A percentile compares a stretch with the other conserved stretches of the same genome.
Evolutionary conservation across 2,113 vertebrate genomes (phyloP).

Genomic region (Eudyptes chrysolophus): DNA sequence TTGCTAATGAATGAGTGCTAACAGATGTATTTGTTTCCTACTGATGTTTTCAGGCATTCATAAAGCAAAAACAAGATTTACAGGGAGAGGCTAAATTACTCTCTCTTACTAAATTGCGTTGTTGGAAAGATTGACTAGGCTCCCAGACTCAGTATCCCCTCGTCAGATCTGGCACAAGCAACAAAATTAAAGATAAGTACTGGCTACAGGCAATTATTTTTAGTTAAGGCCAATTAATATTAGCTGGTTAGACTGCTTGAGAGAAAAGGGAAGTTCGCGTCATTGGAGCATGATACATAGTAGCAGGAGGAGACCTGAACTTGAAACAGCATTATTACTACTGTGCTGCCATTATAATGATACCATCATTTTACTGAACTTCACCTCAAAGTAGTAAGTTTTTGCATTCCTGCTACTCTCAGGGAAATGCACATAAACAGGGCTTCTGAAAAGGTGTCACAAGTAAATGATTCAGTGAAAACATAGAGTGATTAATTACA

Average conservation of each 20-base stretch:
- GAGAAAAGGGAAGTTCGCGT: neutral
- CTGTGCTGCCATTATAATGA: neutral
- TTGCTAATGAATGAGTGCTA: constrained; percentile 13
- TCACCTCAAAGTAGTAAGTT: neutral
- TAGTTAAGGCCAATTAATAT: neutral
- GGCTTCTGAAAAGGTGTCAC: neutral
- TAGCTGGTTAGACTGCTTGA: neutral
- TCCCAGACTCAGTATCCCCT: neutral
- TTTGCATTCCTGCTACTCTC: neutral
- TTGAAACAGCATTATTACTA: neutral
- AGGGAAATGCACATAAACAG: neutral
- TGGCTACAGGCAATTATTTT: neutral
- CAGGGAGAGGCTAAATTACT: constrained; percentile 30
- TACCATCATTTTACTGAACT: neutral
- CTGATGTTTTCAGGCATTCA: neutral
- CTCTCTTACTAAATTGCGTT: neutral
- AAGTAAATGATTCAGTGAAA: neutral
- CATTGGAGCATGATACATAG: neutral
- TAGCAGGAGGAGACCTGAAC: neutral
- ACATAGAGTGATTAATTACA: neutral
- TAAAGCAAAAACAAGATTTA: neutral
- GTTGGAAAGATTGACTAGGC: neutral
- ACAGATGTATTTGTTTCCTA: constrained; percentile 1
- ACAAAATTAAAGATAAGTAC: constrained; percentile 17
- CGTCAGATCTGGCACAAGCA: constrained; percentile 5